Conservation (phyloP, 2,113 vertebrate genomes). For the Typhlomys cinereus region DNA sequence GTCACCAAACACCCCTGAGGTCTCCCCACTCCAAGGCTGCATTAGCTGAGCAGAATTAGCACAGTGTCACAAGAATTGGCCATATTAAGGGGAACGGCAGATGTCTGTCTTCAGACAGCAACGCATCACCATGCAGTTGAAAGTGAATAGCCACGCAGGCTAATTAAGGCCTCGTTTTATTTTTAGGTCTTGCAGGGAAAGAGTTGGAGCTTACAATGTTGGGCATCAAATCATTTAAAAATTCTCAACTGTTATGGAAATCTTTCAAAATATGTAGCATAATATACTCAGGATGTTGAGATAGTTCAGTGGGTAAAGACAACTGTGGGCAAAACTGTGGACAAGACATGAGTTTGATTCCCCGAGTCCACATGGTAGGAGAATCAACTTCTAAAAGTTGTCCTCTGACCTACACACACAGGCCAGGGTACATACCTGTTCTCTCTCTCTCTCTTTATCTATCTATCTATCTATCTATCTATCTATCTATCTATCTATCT, state of each 20-base stretch:
- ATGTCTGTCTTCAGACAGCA: constrained; percentile 55
- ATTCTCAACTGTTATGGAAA: not conserved
- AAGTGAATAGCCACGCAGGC: constrained; percentile 38
- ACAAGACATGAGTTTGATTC: too few species aligned
- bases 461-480: too few species aligned
- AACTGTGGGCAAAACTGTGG: too few species aligned
- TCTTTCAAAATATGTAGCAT: constrained; percentile 18
- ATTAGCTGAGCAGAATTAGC: constrained; percentile 16
- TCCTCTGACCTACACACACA: too few species aligned
- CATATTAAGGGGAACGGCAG: constrained; percentile 52
- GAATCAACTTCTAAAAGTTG: too few species aligned
- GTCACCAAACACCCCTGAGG: not conserved
- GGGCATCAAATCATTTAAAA: not conserved
- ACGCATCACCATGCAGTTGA: not conserved
- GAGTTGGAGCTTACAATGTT: not conserved
- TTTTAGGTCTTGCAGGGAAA: constrained; percentile 7
- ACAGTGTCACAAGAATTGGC: constrained; percentile 24
- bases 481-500: too few species aligned
- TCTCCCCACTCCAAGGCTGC: not conserved
- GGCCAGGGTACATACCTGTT: too few species aligned
- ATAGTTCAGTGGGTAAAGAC: too few species aligned
- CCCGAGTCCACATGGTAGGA: too few species aligned
- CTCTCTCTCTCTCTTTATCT: too few species aligned
- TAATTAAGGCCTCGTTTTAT: constrained; percentile 47
- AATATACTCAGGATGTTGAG: too few species aligned